phyloP scores from a whole-genome alignment of 2,888 invertebrate genomes.

The Griposia aprilina region DNA sequence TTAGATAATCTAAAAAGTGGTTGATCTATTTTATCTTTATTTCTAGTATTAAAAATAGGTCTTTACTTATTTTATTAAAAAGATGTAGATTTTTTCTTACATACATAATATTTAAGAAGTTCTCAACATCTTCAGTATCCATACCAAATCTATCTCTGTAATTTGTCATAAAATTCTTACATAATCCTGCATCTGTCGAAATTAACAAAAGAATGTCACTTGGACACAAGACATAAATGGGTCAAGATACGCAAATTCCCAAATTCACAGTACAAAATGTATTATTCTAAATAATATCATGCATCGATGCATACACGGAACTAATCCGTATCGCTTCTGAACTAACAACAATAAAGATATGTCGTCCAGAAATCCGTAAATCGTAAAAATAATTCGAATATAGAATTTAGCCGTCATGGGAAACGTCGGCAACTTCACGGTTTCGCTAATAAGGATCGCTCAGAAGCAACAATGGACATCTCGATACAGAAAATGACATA shows the following conservation, averaged over 20 bases:
- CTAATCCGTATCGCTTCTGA: conserved; percentile 87
- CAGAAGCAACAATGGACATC: conserved; percentile 78
- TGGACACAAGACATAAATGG: conserved; percentile 22
- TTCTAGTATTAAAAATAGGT: no score
- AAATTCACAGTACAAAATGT: conserved; percentile 54
- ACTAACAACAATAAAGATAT: conserved; percentile 77
- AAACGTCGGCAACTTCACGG: conserved; percentile 86
- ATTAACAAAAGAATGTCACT: conserved; percentile 32
- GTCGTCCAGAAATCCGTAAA: conserved; percentile 77
- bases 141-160: conserved; percentile 19
- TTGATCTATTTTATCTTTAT: no score
- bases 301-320: conserved; percentile 79
- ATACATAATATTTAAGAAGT: no score
- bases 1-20: no score
- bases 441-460: conserved; percentile 85
- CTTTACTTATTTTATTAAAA: no score
- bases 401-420: conserved; percentile 88
- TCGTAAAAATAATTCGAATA: conserved; percentile 81
- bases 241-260: conserved; percentile 56
- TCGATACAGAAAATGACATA: conserved; percentile 88
- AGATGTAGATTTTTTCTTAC: no score
- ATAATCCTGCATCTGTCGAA: conserved; percentile 27
- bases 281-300: conserved; percentile 69
- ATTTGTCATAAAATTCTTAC: conserved; percentile 23
- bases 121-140: not conserved